Evolutionary conservation across 2,797 vertebrate species (phyloP).

Genomic region (Toxotes lorentzi): DNA sequence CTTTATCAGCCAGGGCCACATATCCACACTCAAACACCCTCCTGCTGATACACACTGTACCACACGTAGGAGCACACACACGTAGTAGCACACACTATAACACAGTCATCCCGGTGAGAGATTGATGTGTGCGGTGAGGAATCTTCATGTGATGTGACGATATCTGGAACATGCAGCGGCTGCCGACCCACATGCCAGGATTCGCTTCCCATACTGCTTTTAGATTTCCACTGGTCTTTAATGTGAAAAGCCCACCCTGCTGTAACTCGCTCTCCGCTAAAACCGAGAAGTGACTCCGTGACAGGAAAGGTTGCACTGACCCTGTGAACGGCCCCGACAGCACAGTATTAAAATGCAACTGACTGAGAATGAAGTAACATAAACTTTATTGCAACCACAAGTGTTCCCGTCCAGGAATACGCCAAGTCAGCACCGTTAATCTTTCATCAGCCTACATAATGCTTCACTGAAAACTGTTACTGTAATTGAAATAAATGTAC

Average conservation of each 20-base stretch:
- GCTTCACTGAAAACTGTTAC: constrained; percentile 4
- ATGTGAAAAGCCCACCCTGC: constrained; percentile 79
- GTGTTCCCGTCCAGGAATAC: constrained; percentile 31
- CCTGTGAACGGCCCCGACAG: constrained; percentile 22
- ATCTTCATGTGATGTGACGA: constrained; percentile 81
- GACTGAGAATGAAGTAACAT: constrained; percentile 55
- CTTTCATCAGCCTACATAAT: constrained; percentile 37
- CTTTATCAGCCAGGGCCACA: no score
- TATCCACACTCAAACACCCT: constrained; percentile 5
- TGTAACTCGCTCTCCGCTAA: constrained; percentile 68
- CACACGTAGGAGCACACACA: constrained; percentile 31
- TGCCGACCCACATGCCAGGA: constrained; percentile 60
- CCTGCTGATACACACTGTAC: constrained; percentile 23
- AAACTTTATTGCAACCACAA: constrained; percentile 61
- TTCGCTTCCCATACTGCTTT: constrained; percentile 57
- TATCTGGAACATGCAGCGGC: constrained; percentile 74
- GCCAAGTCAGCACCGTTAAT: constrained; percentile 53
- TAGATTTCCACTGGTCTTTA: constrained; percentile 77
- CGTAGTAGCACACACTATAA: constrained; percentile 25
- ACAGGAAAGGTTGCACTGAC: constrained; percentile 62
- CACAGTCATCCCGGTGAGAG: constrained; percentile 40
- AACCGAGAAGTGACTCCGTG: constrained; percentile 63
- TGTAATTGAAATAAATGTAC: constrained; percentile 18
- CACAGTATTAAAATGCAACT: constrained; percentile 54
- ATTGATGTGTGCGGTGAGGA: constrained; percentile 70